Conservation (phyloP, 2,113 vertebrate species). For the Suncus etruscus region DNA sequence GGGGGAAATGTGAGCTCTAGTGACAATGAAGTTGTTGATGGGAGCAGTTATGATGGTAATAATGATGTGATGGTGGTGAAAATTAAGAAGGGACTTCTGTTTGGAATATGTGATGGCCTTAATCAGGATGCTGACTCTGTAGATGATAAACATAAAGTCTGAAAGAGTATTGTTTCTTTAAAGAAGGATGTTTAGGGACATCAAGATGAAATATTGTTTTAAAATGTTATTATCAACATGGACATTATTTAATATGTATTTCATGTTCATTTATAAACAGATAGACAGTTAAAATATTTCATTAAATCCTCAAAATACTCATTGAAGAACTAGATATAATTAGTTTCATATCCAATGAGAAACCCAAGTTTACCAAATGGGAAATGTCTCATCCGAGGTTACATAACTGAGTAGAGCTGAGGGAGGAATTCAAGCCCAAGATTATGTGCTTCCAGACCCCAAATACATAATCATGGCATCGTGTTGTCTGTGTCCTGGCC, state of each 20-base stretch:
- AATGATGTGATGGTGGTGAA: background rate
- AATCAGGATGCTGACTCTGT: background rate
- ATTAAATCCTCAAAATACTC: background rate
- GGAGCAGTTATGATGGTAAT: background rate
- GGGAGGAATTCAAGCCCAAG: background rate
- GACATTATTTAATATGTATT: conserved; percentile 48
- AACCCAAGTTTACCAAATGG: conserved; percentile 15
- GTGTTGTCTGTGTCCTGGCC: background rate
- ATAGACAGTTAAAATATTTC: background rate
- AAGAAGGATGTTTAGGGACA: conserved; percentile 19
- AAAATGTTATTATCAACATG: conserved; percentile 24
- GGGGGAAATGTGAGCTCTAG: background rate
- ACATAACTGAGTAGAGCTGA: background rate
- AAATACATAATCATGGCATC: background rate
- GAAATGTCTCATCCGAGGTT: background rate
- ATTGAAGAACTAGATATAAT: conserved; percentile 35
- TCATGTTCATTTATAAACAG: background rate
- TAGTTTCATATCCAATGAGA: conserved; percentile 29
- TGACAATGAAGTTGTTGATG: background rate
- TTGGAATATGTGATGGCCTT: background rate
- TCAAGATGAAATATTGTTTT: conserved; percentile 55
- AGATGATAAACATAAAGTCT: background rate
- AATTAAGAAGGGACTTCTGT: background rate
- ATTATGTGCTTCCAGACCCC: background rate
- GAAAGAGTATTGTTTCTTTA: background rate